Conservation (phyloP, 2,888 invertebrate species). For the Heliconius sara region DNA sequence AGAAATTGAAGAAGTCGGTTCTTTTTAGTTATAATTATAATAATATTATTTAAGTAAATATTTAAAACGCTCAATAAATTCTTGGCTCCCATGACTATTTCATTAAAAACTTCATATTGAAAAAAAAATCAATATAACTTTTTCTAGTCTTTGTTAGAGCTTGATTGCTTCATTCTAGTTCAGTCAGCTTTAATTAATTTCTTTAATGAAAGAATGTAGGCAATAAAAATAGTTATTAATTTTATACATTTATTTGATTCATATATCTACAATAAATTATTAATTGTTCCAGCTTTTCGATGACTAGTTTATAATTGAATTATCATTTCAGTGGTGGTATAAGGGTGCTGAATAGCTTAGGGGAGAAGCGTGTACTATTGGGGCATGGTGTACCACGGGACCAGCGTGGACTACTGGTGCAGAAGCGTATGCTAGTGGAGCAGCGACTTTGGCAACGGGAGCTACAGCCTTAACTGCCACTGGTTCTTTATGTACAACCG, state of each 20-base stretch:
- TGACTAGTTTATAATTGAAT: slow-evolving; percentile 62
- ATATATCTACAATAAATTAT: slow-evolving; percentile 39
- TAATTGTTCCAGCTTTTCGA: slow-evolving; percentile 29
- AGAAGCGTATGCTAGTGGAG: slow-evolving; percentile 57
- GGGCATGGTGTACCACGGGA: slow-evolving; percentile 48
- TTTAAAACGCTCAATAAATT: too few species aligned
- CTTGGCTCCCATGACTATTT: too few species aligned
- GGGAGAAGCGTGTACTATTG: slow-evolving; percentile 52
- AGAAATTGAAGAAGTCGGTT: too few species aligned
- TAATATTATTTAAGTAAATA: too few species aligned
- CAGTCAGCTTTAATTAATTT: too few species aligned
- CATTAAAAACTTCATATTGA: too few species aligned
- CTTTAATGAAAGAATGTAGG: too few species aligned
- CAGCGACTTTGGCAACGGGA: slow-evolving; percentile 55
- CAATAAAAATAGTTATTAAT: neutral
- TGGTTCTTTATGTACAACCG: slow-evolving; percentile 73
- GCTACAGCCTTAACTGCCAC: slow-evolving; percentile 58
- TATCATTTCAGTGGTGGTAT: slow-evolving; percentile 76
- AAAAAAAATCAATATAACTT: too few species aligned
- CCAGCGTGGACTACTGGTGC: slow-evolving; percentile 54
- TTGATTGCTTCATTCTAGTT: neutral
- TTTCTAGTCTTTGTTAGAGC: neutral
- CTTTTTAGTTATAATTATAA: too few species aligned
- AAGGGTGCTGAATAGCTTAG: slow-evolving; percentile 84
- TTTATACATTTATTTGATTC: slow-evolving; percentile 25